Evolutionary conservation across 2,888 invertebrate genomes (phyloP), one percentile per base, ranked within the genome.

Genomic region (Zhengitettix transpicula): DNA sequence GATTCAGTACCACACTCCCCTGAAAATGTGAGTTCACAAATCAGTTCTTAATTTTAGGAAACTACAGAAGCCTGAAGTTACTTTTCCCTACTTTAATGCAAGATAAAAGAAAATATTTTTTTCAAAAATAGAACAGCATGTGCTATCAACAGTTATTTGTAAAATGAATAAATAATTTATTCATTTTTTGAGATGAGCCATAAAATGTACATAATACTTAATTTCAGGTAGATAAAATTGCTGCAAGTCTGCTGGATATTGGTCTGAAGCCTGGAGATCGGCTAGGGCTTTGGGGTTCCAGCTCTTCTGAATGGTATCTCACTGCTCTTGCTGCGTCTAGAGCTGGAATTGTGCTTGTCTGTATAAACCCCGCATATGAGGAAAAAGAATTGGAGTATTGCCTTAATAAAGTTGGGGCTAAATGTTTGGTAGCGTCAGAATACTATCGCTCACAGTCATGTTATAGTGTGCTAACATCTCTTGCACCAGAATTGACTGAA

Each of bases 271-370:
- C 73, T 41, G 89, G 89, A 0, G 91, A 93, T 68, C 73, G 85
- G 10, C 69, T 94, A 5, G 91, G 85, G 0, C 75, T 93, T 28
- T 90, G 88, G 86, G 81, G 85, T 0, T 88, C 89, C 0, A 93
- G 90, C 72, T 75, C 77, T 44, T 70, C 80, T 54, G 84, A 89
- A 68, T 94, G 92, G 92, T 79, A 85, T 62, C 66, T 89, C 0
- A 74, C 81, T 0, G 81, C 84, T 70, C 73, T 85, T 69, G 90
- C 85, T 0, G 81, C 84, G 1, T 81, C 85, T 0, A 79, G 87
- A 64, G 79, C 81, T 1, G 92, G 91, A 0, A 72, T 88, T 1
- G 75, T 87, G 28, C 28, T 28, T 28, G 28, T 28, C 3, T 28
- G 28, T 28, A 77, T 92, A 42, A 93, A 94, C 71, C 85, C 91